Base-by-base conservation (phyloP, 2,113 vertebrate species). In the Lycaon pictus region DNA sequence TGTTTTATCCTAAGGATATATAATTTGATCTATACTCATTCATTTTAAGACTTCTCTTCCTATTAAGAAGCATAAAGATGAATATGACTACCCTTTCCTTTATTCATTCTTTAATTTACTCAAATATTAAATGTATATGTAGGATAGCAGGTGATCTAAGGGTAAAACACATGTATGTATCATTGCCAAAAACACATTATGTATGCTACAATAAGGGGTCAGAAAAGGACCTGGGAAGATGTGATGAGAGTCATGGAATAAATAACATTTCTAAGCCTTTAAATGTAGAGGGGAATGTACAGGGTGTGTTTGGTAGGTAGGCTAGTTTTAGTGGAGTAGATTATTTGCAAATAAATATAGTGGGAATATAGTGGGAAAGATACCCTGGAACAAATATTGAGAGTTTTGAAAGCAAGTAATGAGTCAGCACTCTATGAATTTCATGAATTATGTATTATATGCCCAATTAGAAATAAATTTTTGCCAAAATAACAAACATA, bases 51-150 rank as follows among this genome's bases (percentile, higher is more conserved):
- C 4, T 11, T 88, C 35, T 62, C 22, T 29, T 53, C 60, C 22
- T 35, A 37, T 92, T 53, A 67, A 83, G 53, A 62, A 62, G 5
- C 53, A 90, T 67, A 83, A 67, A 93, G 37, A 76, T 88, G 35
- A 82, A 29, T 12, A 19, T 89, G 55, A 93, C 48, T 80, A 84
- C 3, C 15, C 43, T 89, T 92, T 67, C 37, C 25, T 58, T 84
- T 23, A 83, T 90, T 86, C 17, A 87, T 81, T 94, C n/a, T 56
- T 90, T 74, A 82, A 79, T 51, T 88, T 88, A 77, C 37, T 92
- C 48, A 71, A 93, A 56, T 48, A 71, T 71, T 85, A 77, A 93
- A 63, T 56, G 12, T 92, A 55, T 69, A 77, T 63, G 7, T n/a
- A 19, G 22, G 55, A 20, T 83, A 84, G 63, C 19, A 85, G 84